Percentiles rank a stretch among this genome's conserved stretches.
phyloP scores from a whole-genome alignment of 1,140 invertebrate genomes.

The Drosophila lacertosa region DNA sequence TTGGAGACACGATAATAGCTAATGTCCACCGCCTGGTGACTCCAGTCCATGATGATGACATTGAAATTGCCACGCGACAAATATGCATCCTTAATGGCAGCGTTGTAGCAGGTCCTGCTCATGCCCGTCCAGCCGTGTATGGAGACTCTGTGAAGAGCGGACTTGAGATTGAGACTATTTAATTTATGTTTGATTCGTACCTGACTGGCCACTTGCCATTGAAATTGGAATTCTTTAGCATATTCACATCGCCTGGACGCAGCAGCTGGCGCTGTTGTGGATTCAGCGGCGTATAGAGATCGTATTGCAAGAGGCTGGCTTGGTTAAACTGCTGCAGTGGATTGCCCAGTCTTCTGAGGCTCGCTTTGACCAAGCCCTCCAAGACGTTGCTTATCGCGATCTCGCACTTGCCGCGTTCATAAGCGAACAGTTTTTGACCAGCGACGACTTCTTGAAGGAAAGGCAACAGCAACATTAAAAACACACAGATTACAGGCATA shows the following conservation, averaged over 20 bases:
- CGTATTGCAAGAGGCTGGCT: constrained; percentile 59
- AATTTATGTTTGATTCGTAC: constrained; percentile 27
- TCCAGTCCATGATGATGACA: constrained; percentile 87
- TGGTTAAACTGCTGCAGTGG: constrained; percentile 11
- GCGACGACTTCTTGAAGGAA: constrained; percentile 26
- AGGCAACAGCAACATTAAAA: not conserved
- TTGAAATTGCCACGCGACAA: constrained; percentile 84
- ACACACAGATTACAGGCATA: not conserved
- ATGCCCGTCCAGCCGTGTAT: constrained; percentile 78
- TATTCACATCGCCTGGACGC: constrained; percentile 46
- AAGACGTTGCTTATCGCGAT: constrained; percentile 53
- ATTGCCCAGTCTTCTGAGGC: constrained; percentile 41
- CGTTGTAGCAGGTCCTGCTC: constrained; percentile 69
- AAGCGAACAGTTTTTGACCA: constrained; percentile 50
- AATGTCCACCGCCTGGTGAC: constrained; percentile 69
- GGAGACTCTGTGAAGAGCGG: constrained; percentile 40
- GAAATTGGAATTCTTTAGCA: constrained; percentile 73
- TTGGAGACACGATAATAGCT: constrained; percentile 68
- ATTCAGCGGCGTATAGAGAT: constrained; percentile 73
- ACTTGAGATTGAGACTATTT: no score
- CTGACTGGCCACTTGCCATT: constrained; percentile 78
- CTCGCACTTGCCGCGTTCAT: constrained; percentile 70
- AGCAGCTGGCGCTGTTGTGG: constrained; percentile 59
- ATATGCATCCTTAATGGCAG: constrained; percentile 79
- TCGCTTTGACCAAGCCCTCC: constrained; percentile 43